These are phyloP conservation scores for Hystrix cristata DNA, from an alignment of 2,113 vertebrate species.

Conservation along the genomic window DNA sequence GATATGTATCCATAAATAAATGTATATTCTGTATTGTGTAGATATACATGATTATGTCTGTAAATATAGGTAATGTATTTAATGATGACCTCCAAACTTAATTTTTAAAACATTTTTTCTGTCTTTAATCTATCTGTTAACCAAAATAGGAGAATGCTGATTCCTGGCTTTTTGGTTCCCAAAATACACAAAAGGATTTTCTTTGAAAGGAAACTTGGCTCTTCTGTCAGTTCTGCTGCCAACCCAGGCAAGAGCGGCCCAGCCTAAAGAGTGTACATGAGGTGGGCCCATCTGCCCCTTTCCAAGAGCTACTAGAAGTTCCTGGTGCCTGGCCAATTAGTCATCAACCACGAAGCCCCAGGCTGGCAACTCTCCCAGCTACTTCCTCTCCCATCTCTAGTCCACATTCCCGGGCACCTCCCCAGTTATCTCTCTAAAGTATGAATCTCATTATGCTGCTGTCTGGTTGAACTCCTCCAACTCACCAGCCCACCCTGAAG, in stretches of 20 bases:
- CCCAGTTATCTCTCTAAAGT: slow-evolving; percentile 66
- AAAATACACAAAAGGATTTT: slow-evolving; percentile 79
- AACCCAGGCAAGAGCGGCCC: slow-evolving; percentile 69
- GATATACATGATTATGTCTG: background rate
- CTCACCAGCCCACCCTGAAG: slow-evolving; percentile 24
- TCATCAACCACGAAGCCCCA: slow-evolving; percentile 71
- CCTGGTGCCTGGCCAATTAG: slow-evolving; percentile 81
- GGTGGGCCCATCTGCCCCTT: slow-evolving; percentile 84
- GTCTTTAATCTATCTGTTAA: slow-evolving; percentile 50
- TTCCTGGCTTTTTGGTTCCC: slow-evolving; percentile 68
- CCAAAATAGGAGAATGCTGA: slow-evolving; percentile 61
- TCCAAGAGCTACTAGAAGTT: slow-evolving; percentile 84
- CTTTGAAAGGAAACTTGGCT: slow-evolving; percentile 85
- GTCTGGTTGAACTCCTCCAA: background rate
- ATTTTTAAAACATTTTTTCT: slow-evolving; percentile 1
- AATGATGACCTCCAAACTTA: background rate
- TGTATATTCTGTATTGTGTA: background rate
- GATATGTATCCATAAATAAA: background rate
- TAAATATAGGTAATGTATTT: slow-evolving; percentile 5
- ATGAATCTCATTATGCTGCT: background rate
- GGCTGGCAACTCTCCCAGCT: slow-evolving; percentile 77
- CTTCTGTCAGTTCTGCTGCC: slow-evolving; percentile 76
- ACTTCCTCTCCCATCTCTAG: slow-evolving; percentile 76
- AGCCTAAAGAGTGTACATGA: slow-evolving; percentile 77
- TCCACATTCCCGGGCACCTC: slow-evolving; percentile 32